phyloP scores from a whole-genome alignment of 2,113 vertebrate genomes.

The Aythya baeri region DNA sequence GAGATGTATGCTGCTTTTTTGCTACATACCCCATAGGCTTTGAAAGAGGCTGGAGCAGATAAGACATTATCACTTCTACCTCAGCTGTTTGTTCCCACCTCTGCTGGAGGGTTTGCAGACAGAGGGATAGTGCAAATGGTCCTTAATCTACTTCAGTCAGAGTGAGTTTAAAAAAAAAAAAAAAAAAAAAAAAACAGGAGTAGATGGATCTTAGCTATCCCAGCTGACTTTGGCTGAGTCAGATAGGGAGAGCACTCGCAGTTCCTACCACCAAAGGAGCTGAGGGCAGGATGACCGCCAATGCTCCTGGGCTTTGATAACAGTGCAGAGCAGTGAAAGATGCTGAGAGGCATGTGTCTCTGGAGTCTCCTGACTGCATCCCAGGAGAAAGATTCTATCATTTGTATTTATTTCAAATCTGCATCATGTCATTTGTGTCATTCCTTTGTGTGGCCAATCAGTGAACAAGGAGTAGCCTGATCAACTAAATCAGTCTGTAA shows the following conservation, averaged over 20 bases:
- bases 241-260: not conserved
- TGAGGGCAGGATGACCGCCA: not conserved
- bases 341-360: not conserved
- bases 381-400: not conserved
- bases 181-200: not conserved
- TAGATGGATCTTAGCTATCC: not conserved
- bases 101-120: not conserved
- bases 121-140: not conserved
- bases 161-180: not conserved
- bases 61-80: not conserved
- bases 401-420: not conserved
- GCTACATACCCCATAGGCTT: not conserved
- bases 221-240: not conserved
- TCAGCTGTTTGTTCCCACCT: not conserved
- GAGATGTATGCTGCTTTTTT: not conserved
- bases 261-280: not conserved
- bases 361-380: not conserved
- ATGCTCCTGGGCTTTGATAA: not conserved
- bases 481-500: not conserved
- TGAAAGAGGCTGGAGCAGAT: not conserved
- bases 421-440: not conserved
- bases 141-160: constrained; percentile 16
- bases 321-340: not conserved
- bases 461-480: not conserved
- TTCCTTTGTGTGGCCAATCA: not conserved